These are phyloP conservation scores for Aphodius granarius DNA, from an alignment of 2,888 invertebrate species.

Conservation along the genomic window DNA sequence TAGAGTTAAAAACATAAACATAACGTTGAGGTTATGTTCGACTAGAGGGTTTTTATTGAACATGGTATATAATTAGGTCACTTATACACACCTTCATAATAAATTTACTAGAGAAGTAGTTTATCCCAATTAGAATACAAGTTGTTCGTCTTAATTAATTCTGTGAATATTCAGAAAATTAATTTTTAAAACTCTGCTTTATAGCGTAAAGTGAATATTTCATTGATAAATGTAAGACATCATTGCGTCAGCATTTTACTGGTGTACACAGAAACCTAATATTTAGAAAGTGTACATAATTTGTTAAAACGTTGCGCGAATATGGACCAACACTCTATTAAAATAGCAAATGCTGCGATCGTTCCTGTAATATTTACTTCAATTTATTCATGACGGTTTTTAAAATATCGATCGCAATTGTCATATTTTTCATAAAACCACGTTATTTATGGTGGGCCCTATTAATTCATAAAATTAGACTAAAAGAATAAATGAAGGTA, in stretches of 20 bases:
- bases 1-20: too few species aligned
- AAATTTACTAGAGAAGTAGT: too few species aligned
- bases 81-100: too few species aligned
- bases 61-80: too few species aligned
- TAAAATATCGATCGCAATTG: background rate
- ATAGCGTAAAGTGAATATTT: background rate
- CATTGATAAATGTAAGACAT: background rate
- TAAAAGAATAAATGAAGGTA: too few species aligned
- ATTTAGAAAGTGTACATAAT: background rate
- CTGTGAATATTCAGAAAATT: too few species aligned
- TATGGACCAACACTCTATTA: background rate
- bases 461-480: too few species aligned
- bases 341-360: background rate
- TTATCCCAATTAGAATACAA: too few species aligned
- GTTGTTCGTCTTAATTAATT: too few species aligned
- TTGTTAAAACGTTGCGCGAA: background rate
- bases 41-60: too few species aligned
- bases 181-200: background rate
- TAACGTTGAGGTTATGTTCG: too few species aligned
- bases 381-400: background rate
- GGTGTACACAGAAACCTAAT: background rate
- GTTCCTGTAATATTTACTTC: background rate
- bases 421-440: background rate
- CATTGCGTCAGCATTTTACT: background rate
- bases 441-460: too few species aligned